These are phyloP conservation scores for Bombus impatiens DNA, from an alignment of 1,140 invertebrate species.

Conservation along the genomic window DNA sequence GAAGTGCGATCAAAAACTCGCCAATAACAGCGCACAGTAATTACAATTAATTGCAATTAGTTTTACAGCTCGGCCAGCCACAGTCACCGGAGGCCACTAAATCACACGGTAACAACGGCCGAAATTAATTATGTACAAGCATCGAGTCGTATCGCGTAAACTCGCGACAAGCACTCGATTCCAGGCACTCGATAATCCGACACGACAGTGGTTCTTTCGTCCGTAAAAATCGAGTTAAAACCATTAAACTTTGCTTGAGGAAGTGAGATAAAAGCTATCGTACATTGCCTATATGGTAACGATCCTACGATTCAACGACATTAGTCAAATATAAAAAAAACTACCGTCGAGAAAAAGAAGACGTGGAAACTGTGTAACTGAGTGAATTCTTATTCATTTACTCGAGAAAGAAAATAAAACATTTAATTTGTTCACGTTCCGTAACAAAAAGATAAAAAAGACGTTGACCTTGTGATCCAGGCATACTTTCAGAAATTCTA, in stretches of 20 bases:
- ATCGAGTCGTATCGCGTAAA: neutral
- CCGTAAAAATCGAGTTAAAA: neutral
- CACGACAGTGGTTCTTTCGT: neutral
- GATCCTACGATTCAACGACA: too few species aligned
- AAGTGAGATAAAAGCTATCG: too few species aligned
- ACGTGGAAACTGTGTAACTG: too few species aligned
- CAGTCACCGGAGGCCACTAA: slow-evolving; percentile 28
- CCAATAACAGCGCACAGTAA: slow-evolving; percentile 1
- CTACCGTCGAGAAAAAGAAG: too few species aligned
- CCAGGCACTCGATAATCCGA: neutral
- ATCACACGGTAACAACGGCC: slow-evolving; percentile 28
- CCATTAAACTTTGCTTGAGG: too few species aligned
- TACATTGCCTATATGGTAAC: too few species aligned
- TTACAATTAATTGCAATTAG: slow-evolving; percentile 48
- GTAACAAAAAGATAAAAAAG: too few species aligned
- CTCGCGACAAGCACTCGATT: neutral
- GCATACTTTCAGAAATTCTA: neutral
- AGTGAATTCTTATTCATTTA: too few species aligned
- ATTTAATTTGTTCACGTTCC: too few species aligned
- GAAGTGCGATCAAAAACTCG: neutral
- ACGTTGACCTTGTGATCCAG: neutral
- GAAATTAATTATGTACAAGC: slow-evolving; percentile 49
- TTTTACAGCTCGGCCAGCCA: slow-evolving; percentile 8
- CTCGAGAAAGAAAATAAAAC: too few species aligned
- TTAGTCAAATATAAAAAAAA: too few species aligned